Evolutionary conservation across 2,888 invertebrate species (phyloP).

Genomic region (Brenthis ino): DNA sequence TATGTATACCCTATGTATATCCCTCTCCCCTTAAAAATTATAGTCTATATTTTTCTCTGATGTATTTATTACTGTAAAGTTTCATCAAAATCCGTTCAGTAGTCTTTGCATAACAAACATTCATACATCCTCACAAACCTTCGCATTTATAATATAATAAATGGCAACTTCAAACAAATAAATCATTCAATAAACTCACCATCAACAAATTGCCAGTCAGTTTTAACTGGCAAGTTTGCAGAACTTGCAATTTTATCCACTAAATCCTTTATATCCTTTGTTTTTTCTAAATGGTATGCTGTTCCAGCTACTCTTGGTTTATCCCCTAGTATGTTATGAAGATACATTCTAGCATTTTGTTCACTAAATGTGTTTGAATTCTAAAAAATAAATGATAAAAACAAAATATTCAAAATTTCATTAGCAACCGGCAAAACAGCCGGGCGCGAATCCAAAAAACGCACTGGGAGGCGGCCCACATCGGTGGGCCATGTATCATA

Average conservation of each 20-base stretch:
- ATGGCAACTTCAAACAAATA: not conserved
- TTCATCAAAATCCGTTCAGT: not conserved
- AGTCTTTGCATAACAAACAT: not conserved
- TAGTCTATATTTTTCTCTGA: too few species aligned
- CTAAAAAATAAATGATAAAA: slow-evolving; percentile 42
- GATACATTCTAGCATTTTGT: slow-evolving; percentile 55
- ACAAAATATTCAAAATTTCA: too few species aligned
- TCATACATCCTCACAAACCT: not conserved
- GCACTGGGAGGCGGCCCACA: too few species aligned
- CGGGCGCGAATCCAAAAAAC: too few species aligned
- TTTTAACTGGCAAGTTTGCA: slow-evolving; percentile 50
- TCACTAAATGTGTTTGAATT: slow-evolving; percentile 62
- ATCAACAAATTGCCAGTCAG: slow-evolving; percentile 65
- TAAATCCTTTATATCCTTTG: slow-evolving; percentile 55
- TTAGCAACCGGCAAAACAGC: too few species aligned
- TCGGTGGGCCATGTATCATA: too few species aligned
- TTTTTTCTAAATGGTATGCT: slow-evolving; percentile 59
- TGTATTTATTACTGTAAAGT: not conserved
- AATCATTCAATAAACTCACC: slow-evolving; percentile 49
- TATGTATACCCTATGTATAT: too few species aligned
- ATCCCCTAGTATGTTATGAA: slow-evolving; percentile 57
- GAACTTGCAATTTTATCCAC: slow-evolving; percentile 54
- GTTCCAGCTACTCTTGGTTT: slow-evolving; percentile 66
- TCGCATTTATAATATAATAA: not conserved
- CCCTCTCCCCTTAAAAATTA: too few species aligned